Conservation (phyloP, 2,888 invertebrate genomes). For the Alitta virens region DNA sequence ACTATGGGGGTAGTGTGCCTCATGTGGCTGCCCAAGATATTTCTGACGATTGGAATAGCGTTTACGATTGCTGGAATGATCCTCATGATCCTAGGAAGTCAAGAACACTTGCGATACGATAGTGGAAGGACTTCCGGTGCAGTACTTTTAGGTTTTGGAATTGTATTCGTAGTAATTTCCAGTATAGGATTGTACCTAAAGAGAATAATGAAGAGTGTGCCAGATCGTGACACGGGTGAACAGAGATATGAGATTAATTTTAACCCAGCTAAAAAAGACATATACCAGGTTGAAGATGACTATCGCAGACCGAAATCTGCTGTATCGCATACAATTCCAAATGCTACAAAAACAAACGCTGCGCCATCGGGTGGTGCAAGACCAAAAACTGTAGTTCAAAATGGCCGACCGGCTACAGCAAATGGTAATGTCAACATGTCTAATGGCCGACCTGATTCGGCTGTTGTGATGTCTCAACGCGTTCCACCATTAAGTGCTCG, state of each 20-base stretch:
- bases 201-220: not conserved
- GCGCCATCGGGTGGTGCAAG: not conserved
- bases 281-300: not conserved
- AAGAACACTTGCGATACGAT: not conserved
- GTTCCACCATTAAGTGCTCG: not conserved
- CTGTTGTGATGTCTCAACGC: not conserved
- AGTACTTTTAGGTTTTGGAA: not conserved
- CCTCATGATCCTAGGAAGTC: not conserved
- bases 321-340: not conserved
- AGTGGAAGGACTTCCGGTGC: not conserved
- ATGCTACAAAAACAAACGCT: not conserved
- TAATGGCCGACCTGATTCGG: not conserved
- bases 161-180: not conserved
- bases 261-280: not conserved
- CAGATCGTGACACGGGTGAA: not conserved
- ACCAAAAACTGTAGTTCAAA: not conserved
- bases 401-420: not conserved
- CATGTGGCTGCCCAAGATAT: not conserved
- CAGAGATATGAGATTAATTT: not conserved
- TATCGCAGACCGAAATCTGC: not conserved
- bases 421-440: not conserved
- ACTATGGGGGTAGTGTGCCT: not conserved
- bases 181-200: not conserved
- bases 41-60: not conserved
- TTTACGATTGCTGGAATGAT: not conserved